These are phyloP conservation scores for Sardina pilchardus DNA, from an alignment of 2,113 vertebrate species.

Conservation along the genomic window DNA sequence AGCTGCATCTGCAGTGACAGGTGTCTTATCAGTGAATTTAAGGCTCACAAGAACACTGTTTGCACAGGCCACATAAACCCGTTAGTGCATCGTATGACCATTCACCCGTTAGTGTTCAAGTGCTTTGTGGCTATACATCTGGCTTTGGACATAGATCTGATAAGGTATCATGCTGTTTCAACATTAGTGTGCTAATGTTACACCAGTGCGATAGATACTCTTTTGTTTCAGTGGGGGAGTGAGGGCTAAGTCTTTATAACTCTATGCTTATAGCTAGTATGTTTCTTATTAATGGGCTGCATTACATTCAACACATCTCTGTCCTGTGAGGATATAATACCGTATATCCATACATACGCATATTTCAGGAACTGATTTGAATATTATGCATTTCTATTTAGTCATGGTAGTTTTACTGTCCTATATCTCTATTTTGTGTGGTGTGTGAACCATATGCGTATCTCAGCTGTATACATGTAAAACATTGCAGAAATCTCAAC, in stretches of 20 bases:
- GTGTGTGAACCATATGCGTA: neutral
- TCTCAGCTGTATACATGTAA: neutral
- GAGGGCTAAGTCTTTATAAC: neutral
- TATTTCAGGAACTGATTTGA: neutral
- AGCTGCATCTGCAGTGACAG: neutral
- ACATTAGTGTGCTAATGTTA: neutral
- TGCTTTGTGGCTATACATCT: slow-evolving; percentile 3
- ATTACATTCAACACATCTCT: slow-evolving; percentile 3
- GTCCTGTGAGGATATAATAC: neutral
- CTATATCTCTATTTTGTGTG: neutral
- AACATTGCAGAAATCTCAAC: neutral
- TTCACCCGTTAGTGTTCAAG: neutral
- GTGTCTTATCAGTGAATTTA: neutral
- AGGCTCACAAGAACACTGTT: neutral
- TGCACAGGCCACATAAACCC: neutral
- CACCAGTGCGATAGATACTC: neutral
- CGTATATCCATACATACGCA: neutral
- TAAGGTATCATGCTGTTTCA: slow-evolving; percentile 17
- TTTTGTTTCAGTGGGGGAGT: neutral
- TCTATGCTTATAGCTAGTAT: neutral
- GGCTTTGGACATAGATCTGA: slow-evolving; percentile 3
- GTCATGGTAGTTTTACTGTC: neutral
- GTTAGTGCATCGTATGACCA: neutral
- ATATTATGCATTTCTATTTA: neutral
- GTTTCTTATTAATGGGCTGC: neutral